These are phyloP conservation scores for Aromia moschata DNA, from an alignment of 2,888 invertebrate genomes.

Conservation along the genomic window DNA sequence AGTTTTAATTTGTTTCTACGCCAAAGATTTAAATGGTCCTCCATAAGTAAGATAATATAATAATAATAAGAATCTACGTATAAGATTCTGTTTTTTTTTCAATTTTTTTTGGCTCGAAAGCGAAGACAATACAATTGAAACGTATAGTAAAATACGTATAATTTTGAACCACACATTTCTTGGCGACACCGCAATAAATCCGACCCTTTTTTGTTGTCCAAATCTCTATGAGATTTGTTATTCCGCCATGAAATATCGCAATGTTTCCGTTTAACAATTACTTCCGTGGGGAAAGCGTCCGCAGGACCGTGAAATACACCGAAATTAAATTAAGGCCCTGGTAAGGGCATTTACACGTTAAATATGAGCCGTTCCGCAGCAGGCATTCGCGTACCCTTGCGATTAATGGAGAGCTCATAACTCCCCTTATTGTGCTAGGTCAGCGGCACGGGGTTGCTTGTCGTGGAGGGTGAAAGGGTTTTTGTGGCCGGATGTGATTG, in stretches of 20 bases:
- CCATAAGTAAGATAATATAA: too few relatives aligned
- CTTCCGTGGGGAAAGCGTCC: neutral
- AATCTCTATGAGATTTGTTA: neutral
- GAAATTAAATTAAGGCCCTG: conserved; percentile 16
- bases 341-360: conserved; percentile 14
- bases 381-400: conserved; percentile 6
- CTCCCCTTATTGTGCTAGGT: conserved; percentile 1
- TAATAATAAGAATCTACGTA: too few relatives aligned
- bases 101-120: too few relatives aligned
- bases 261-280: neutral
- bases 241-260: neutral
- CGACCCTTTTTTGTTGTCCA: neutral
- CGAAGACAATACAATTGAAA: too few relatives aligned
- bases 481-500: too few relatives aligned
- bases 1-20: too few relatives aligned
- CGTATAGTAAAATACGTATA: too few relatives aligned
- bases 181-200: neutral
- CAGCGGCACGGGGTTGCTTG: neutral
- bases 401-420: conserved; percentile 14
- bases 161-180: neutral
- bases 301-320: neutral
- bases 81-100: too few relatives aligned
- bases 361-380: conserved; percentile 15
- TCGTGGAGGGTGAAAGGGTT: too few relatives aligned
- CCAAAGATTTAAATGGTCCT: too few relatives aligned